These are phyloP conservation scores for Minunthozetes semirufus DNA, from an alignment of 2,888 invertebrate genomes.

Conservation along the genomic window DNA sequence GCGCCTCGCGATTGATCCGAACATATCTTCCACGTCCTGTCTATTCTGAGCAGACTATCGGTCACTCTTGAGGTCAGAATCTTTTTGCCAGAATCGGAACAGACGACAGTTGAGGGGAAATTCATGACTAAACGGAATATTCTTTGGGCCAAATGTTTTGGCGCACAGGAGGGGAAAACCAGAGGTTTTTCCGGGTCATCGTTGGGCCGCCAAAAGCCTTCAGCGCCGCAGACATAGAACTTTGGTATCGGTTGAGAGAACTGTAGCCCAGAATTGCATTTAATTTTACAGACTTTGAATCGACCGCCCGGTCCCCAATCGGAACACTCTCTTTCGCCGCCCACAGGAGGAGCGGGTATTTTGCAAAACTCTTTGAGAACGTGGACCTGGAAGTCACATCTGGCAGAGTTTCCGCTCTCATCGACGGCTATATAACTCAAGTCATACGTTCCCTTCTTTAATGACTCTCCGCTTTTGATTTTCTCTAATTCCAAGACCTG, in stretches of 20 bases:
- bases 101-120: slow-evolving; percentile 92
- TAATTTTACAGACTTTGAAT: slow-evolving; percentile 88
- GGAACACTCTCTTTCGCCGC: slow-evolving; percentile 83
- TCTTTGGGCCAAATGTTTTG: slow-evolving; percentile 81
- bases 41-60: slow-evolving; percentile 78
- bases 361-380: slow-evolving; percentile 87
- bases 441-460: slow-evolving; percentile 44
- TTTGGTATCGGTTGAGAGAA: slow-evolving; percentile 91
- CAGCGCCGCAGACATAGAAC: slow-evolving; percentile 95
- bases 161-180: slow-evolving; percentile 84
- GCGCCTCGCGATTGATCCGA: slow-evolving; percentile 60
- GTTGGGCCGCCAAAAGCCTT: slow-evolving; percentile 91
- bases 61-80: slow-evolving; percentile 81
- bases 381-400: slow-evolving; percentile 83
- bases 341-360: slow-evolving; percentile 75
- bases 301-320: slow-evolving; percentile 95
- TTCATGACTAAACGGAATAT: slow-evolving; percentile 88
- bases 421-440: slow-evolving; percentile 90
- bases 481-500: slow-evolving; percentile 40
- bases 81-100: slow-evolving; percentile 89
- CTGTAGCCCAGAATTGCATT: slow-evolving; percentile 70
- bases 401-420: slow-evolving; percentile 81
- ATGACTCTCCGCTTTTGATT: slow-evolving; percentile 41
- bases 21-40: slow-evolving; percentile 95
- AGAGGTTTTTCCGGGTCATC: slow-evolving; percentile 62